Evolutionary conservation across 23 tunicate genomes (phyloP), one percentile per base, ranked within the genome.

Genomic region (Clavelina lepadiformis): DNA sequence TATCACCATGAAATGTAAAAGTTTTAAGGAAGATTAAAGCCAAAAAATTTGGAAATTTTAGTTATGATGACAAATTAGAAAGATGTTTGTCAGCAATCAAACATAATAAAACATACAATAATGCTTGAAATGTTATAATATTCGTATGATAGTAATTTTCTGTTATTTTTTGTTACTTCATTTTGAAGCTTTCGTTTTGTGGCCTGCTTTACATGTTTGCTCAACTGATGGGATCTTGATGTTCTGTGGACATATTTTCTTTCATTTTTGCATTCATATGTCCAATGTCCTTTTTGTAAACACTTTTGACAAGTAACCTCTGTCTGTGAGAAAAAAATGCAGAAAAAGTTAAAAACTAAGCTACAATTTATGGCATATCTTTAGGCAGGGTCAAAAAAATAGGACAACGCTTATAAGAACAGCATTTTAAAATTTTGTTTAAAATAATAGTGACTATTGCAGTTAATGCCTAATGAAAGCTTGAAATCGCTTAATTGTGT

Each of bases 221-320:
- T 75, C 38, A 83, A 35, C 41, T 83, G 76, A 46, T 68, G 65
- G 2, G 91, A 66, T 30, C 91, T 68, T 32, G 91, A 83, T 0
- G 77, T 61, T 25, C 91, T 57, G 25, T 83, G 73, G 35, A 83
- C 91, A 61, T 83, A 83, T 67, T 68, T 69, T n/a, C 91, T 33
- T 33, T 65, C 22, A 60, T 83, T 83, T 46, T 83, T 83, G 75
- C 91, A 83, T 36, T 83, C 91, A 68, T 83, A 83, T 4, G 91
- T 83, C 91, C 91, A 83, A 56, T 83, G 91, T 24, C 91, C 91
- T 58, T 83, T 83, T 75, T 83, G 91, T 26, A 83, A 55, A 35
- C 91, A 83, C 53, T 75, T 83, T 56, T 83, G 91, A 60, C 91
- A 83, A 18, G 91, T 83, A 18, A 51, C 72, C 61, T 75, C 61